phyloP scores from a whole-genome alignment of 2,888 invertebrate species.

The Amblyjoppa fuscipennis region DNA sequence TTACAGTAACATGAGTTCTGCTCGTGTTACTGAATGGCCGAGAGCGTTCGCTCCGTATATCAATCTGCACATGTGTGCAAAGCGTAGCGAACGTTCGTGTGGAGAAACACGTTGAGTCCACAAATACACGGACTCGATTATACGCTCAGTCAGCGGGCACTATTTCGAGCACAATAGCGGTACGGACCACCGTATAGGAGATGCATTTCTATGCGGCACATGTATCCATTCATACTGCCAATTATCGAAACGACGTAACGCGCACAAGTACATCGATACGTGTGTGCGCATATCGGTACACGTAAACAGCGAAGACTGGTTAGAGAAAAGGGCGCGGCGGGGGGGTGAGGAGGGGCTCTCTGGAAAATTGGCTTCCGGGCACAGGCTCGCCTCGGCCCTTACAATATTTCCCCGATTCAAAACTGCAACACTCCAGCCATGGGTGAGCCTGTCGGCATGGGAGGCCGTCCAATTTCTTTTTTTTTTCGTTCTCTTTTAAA shows the following conservation, averaged over 20 bases:
- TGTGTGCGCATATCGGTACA: conserved; percentile 20
- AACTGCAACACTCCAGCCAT: conserved; percentile 57
- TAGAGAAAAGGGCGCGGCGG: conserved; percentile 49
- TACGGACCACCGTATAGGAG: conserved; percentile 41
- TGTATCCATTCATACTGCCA: conserved; percentile 78
- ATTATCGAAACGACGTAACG: conserved; percentile 78
- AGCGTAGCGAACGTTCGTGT: conserved; percentile 24
- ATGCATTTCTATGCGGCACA: conserved; percentile 73
- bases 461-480: conserved; percentile 20
- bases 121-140: conserved; percentile 51
- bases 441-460: conserved; percentile 26
- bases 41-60: conserved; percentile 13
- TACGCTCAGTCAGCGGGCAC: conserved; percentile 45
- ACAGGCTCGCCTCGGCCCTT: conserved; percentile 63
- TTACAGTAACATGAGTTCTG: neutral
- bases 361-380: conserved; percentile 76
- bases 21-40: conserved; percentile 18
- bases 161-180: conserved; percentile 53
- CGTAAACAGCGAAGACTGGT: neutral
- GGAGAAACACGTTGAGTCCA: conserved; percentile 36
- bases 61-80: conserved; percentile 5
- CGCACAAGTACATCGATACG: conserved; percentile 34
- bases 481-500: neutral
- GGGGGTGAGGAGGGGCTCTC: conserved; percentile 66
- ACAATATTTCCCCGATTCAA: conserved; percentile 61